phyloP scores from a whole-genome alignment of 2,113 vertebrate genomes.

The Ia io region DNA sequence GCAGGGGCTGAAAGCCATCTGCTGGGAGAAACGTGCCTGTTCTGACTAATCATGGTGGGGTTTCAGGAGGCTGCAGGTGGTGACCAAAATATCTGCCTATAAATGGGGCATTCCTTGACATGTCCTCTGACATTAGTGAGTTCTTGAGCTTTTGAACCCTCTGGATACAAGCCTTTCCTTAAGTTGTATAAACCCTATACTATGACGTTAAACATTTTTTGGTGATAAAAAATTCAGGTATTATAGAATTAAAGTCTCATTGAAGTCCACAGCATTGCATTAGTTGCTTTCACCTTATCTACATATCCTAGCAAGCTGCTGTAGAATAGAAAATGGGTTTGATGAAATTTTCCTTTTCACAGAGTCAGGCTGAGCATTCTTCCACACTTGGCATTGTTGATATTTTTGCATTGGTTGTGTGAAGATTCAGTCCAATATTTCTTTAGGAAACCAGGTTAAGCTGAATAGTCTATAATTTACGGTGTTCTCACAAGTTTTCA shows the following conservation, averaged over 20 bases:
- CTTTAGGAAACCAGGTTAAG: neutral
- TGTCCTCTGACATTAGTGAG: neutral
- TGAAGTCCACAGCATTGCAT: neutral
- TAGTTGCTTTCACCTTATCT: neutral
- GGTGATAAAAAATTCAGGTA: neutral
- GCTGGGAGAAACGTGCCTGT: neutral
- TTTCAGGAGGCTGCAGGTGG: neutral
- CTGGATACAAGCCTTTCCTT: neutral
- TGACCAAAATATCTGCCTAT: neutral
- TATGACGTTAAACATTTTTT: neutral
- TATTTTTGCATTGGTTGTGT: neutral
- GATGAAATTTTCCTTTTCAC: neutral
- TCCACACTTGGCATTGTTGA: neutral
- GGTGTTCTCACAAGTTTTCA: neutral
- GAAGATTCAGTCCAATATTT: neutral
- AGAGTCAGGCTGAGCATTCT: neutral
- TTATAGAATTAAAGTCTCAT: neutral
- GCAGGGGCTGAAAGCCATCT: neutral
- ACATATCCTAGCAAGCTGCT: neutral
- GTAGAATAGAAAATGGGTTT: neutral
- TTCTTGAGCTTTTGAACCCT: neutral
- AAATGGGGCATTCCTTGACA: neutral
- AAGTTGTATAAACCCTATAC: neutral
- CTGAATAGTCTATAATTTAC: conserved; percentile 1
- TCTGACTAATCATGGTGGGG: neutral